Conservation (phyloP, 2,797 vertebrate genomes). For the Sorex maritimensis region DNA sequence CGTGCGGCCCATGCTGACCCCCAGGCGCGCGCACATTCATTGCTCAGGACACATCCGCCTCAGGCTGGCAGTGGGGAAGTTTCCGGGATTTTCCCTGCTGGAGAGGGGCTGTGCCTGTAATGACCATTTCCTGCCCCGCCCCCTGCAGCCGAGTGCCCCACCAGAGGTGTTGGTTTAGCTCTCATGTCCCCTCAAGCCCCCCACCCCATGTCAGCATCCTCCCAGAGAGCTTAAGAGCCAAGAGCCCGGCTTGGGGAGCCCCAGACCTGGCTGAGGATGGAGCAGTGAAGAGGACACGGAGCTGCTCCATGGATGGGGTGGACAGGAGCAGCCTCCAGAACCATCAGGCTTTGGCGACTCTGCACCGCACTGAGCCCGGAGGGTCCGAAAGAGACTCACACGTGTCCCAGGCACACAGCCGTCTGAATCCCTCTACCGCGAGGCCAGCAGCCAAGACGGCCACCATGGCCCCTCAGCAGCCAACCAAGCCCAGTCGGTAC, state of each 20-base stretch:
- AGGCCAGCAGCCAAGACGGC: not conserved
- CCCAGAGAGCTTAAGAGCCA: conserved; percentile 29
- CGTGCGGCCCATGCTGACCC: no score
- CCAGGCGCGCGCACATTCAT: no score
- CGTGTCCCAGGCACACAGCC: not conserved
- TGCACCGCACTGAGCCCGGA: not conserved
- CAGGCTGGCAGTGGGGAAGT: not conserved
- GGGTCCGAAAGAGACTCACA: not conserved
- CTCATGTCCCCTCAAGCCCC: not conserved
- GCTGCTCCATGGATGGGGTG: no score
- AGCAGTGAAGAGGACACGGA: not conserved
- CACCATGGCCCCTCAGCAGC: not conserved
- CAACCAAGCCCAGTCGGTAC: conserved; percentile 57
- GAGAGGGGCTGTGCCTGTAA: not conserved
- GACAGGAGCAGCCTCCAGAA: no score
- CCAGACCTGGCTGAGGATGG: not conserved
- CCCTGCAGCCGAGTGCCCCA: not conserved
- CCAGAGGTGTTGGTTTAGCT: not conserved
- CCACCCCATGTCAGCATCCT: not conserved
- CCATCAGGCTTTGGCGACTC: no score
- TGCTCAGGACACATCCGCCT: not conserved
- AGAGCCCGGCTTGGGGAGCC: not conserved
- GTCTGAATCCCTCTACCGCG: not conserved
- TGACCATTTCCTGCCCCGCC: not conserved
- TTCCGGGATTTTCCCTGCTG: not conserved